Base-by-base conservation (phyloP, 2,113 vertebrate genomes). In the Bungarus multicinctus region DNA sequence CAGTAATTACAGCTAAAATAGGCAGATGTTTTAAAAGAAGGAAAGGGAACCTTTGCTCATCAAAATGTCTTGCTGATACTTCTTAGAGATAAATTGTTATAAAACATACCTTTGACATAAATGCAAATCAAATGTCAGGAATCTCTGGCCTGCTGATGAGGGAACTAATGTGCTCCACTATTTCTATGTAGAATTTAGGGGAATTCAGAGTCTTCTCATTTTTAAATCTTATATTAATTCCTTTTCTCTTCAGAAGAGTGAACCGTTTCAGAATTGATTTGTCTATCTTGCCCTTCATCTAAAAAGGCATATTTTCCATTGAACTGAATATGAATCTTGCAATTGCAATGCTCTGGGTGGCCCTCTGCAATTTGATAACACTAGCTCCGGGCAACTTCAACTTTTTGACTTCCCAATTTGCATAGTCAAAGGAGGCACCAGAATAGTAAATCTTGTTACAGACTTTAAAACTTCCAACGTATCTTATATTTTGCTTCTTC, bases 1-100 rank as follows among this genome's bases (percentile, higher is more conserved):
- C 90, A 27, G 85, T 22, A 0, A 30, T 89, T 69, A 91, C 88
- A 93, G 55, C 74, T 94, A 93, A 94, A 95, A 92, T 25, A 94
- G 95, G 54, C 2, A 6, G 47, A 88, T 91, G 53, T 90, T 89
- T 92, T 60, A 90, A 91, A 93, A 16, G 11, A 89, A 34, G 25
- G 89, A 34, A 91, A 60, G 5, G 2, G 3, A 87, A 53, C 69
- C 30, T 95, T 12, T 64, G 34, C 88, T 6, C 0, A 0, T 90
- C 5, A 69, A 91, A 93, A 81, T 53, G 3, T 85, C n/a, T 90
- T 53, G 23, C 34, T 0, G 0, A 0, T 90, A 18, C 92, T 93
- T 34, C 69, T 94, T 85, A 88, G 30, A 52, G 85, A 9, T 57
- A 54, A 39, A 90, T 92, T 12, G 43, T 87, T 94, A 85, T 69